These are phyloP conservation scores for Buathra laborator DNA, from an alignment of 2,888 invertebrate species.

Conservation along the genomic window DNA sequence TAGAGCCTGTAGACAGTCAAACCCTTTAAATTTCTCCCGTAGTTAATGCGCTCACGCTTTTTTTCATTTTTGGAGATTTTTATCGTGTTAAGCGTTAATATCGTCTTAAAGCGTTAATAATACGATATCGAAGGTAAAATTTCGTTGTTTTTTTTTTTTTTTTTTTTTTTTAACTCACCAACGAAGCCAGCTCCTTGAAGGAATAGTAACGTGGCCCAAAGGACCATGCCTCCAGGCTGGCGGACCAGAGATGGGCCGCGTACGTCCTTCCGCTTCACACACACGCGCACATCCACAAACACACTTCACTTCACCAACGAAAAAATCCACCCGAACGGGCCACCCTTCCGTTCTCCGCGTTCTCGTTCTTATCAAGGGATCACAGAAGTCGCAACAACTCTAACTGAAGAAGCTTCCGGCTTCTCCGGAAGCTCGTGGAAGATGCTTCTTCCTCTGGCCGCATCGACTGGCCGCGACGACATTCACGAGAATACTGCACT, in stretches of 20 bases:
- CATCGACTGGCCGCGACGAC: constrained; percentile 68
- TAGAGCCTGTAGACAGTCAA: constrained; percentile 88
- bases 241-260: constrained; percentile 84
- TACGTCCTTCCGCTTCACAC: constrained; percentile 78
- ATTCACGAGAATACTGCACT: constrained; percentile 15
- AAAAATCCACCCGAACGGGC: constrained; percentile 3
- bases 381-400: not conserved
- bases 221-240: constrained; percentile 87
- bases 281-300: constrained; percentile 68
- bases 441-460: constrained; percentile 63
- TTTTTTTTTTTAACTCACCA: constrained; percentile 84
- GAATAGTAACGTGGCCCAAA: constrained; percentile 87
- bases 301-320: constrained; percentile 41
- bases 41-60: not conserved
- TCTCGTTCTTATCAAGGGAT: constrained; percentile 15
- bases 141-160: not conserved
- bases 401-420: constrained; percentile 13
- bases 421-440: constrained; percentile 57
- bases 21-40: not conserved
- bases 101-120: not conserved
- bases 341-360: constrained; percentile 41
- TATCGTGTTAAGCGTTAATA: no score
- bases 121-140: not conserved
- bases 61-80: no score
- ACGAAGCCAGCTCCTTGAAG: constrained; percentile 87